Evolutionary conservation across 2,888 invertebrate species (phyloP).

Genomic region (Isoperla grammatica): DNA sequence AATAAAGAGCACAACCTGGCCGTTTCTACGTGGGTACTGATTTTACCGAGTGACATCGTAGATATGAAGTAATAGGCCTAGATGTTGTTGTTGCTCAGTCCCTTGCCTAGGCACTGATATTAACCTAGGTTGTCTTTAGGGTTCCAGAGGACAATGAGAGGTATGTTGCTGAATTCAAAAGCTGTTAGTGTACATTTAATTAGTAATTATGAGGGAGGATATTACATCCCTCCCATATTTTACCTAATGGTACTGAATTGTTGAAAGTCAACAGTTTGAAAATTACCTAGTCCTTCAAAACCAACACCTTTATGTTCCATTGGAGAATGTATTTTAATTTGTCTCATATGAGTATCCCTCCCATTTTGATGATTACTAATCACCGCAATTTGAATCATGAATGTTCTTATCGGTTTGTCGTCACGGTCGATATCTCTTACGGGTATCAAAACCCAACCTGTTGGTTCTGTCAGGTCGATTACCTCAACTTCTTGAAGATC

Average conservation of each 20-base stretch:
- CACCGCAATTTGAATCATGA: constrained; percentile 94
- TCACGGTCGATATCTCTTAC: constrained; percentile 69
- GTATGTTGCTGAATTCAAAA: too few relatives aligned
- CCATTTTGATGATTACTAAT: constrained; percentile 99
- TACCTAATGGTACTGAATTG: constrained; percentile 77
- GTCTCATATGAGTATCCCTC: constrained; percentile 95
- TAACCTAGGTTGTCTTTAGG: too few relatives aligned
- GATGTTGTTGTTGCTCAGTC: too few relatives aligned
- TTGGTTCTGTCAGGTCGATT: constrained; percentile 87
- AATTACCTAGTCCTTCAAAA: constrained; percentile 65
- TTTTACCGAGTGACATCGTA: too few relatives aligned
- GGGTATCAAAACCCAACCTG: constrained; percentile 93
- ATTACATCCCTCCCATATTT: too few relatives aligned
- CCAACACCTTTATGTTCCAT: constrained; percentile 57
- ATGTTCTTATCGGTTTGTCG: constrained; percentile 85
- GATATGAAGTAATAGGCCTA: too few relatives aligned
- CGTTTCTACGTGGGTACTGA: too few relatives aligned
- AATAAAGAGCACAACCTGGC: too few relatives aligned
- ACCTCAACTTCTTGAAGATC: constrained; percentile 95
- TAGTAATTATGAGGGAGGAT: too few relatives aligned
- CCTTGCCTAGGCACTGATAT: too few relatives aligned
- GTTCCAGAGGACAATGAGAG: too few relatives aligned
- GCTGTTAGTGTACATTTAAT: too few relatives aligned
- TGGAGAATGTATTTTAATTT: constrained; percentile 93
- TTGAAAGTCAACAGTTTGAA: constrained; percentile 75